These are phyloP conservation scores for Glaucomys volans DNA, from an alignment of 2,113 vertebrate genomes.

Conservation along the genomic window DNA sequence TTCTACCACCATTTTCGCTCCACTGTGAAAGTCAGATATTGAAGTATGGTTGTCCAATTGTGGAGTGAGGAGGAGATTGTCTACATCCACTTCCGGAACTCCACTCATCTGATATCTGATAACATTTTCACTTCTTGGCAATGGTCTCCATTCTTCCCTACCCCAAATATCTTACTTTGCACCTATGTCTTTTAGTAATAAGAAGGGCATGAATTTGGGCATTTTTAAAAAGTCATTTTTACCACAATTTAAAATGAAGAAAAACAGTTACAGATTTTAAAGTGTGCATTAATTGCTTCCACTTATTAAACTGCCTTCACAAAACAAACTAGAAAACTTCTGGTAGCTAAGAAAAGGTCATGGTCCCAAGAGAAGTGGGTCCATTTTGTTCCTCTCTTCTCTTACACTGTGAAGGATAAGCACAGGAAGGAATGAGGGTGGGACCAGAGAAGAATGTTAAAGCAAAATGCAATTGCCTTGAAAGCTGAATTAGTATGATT, in stretches of 20 bases:
- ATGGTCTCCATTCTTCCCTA: not conserved
- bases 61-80: rapidly evolving
- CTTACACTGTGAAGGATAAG: not conserved
- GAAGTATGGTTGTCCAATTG: not conserved
- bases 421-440: not conserved
- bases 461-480: not conserved
- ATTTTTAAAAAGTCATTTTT: conserved; percentile 1
- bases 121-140: not conserved
- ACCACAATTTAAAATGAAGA: not conserved
- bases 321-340: conserved; percentile 19
- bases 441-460: not conserved
- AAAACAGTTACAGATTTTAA: not conserved
- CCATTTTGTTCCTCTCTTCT: not conserved
- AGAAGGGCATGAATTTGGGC: not conserved
- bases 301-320: conserved; percentile 28
- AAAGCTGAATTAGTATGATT: not conserved
- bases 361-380: not conserved
- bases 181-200: not conserved
- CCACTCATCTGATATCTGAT: not conserved
- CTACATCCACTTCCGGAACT: not conserved
- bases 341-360: not conserved
- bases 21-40: not conserved
- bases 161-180: not conserved
- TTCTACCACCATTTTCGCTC: not conserved
- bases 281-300: not conserved